Percentiles rank a stretch among this genome's conserved stretches.
Evolutionary conservation across 2,888 invertebrate genomes (phyloP).

Genomic region (Macaria notata): DNA sequence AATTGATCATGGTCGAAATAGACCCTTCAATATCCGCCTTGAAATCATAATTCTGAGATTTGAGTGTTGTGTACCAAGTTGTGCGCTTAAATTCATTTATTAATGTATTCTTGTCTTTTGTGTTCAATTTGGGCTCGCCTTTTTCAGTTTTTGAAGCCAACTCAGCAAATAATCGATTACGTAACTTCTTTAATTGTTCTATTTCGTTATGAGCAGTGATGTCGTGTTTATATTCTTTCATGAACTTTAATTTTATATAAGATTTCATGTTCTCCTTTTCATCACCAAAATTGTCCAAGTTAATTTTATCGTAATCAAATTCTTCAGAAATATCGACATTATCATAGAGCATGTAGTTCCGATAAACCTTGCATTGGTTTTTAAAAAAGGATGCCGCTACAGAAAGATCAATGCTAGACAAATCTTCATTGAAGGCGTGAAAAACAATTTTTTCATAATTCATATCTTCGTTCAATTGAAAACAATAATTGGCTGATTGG

Average conservation of each 20-base stretch:
- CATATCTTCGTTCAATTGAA: conserved; percentile 36
- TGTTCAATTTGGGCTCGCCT: background rate
- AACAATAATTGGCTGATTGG: conserved; percentile 21
- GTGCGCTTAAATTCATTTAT: no score
- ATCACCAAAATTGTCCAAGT: conserved; percentile 36
- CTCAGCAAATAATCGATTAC: conserved; percentile 37
- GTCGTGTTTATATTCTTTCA: conserved; percentile 33
- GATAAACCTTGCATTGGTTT: conserved; percentile 37
- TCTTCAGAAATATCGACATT: conserved; percentile 40
- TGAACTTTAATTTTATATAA: conserved; percentile 47
- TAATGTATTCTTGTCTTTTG: no score
- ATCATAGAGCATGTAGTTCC: conserved; percentile 38
- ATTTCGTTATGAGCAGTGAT: conserved; percentile 40
- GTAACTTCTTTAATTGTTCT: conserved; percentile 40
- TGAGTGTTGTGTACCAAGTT: no score
- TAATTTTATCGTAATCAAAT: conserved; percentile 44
- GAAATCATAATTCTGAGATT: no score
- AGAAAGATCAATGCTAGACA: conserved; percentile 34
- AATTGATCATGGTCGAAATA: conserved; percentile 42
- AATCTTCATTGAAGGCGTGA: conserved; percentile 36
- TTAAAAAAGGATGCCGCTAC: conserved; percentile 42
- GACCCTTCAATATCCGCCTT: no score
- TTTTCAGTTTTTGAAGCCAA: conserved; percentile 18
- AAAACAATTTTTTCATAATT: conserved; percentile 43
- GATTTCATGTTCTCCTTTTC: conserved; percentile 44